Base-by-base conservation (phyloP, 2,888 invertebrate genomes). In the Rotaria socialis region DNA sequence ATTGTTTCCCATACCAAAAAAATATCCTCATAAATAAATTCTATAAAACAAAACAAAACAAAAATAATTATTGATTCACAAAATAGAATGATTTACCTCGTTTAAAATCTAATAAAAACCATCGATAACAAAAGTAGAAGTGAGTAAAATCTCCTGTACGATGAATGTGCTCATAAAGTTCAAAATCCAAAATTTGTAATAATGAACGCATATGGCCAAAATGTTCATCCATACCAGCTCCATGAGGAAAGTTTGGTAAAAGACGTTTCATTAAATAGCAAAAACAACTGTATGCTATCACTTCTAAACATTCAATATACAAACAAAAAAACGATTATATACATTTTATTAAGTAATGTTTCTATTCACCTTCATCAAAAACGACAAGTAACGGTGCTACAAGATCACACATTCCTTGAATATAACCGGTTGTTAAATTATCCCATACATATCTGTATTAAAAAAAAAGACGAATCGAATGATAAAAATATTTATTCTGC, bases 351-450 rank as follows among this genome's bases (percentile, higher is more conserved):
- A 19, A 47, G 27, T 22, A 2, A 58, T 43, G n/a, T 27, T 43
- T 67, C 5, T 52, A 47, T 11, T 16, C 88, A 93, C 93, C 93
- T 90, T 97, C 96, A 89, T 95, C 94, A 92, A 96, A 94, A 89
- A 95, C 94, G 27, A 97, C 96, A 41, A 97, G 93, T 2, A 97
- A 92, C 0, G 96, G 97, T 0, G 97, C 97, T 0, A 95, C 95
- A 87, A 97, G 92, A 92, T 97, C 97, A 91, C 97, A 97, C 97
- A 97, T 97, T 89, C 97, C 97, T 91, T 97, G 97, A 93, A 97
- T 95, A 92, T 97, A 97, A 22, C 97, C 97, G 60, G 94, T 94
- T 85, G 96, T 96, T 88, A 97, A 92, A 90, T 97, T 95, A 90
- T 96, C 95, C 96, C 96, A 97, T 5, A 97, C 96, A 91, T 96